These are phyloP conservation scores for Microtus pennsylvanicus DNA, from an alignment of 2,113 vertebrate genomes.

Conservation along the genomic window DNA sequence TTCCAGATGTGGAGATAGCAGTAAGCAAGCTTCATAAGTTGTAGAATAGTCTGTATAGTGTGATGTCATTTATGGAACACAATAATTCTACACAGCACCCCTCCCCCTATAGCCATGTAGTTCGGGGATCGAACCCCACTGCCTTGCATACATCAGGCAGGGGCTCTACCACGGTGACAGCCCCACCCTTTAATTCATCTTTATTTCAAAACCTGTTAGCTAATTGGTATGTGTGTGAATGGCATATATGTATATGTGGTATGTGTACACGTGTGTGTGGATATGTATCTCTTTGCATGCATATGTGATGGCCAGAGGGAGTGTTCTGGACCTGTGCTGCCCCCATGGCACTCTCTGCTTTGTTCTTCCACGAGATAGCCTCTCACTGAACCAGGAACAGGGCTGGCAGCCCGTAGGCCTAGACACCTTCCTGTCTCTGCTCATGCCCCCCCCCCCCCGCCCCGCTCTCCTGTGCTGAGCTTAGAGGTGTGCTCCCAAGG, in stretches of 20 bases:
- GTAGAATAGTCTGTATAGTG: not conserved
- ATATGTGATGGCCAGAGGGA: not conserved
- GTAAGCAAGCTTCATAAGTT: slow-evolving; percentile 6
- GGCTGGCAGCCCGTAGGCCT: not conserved
- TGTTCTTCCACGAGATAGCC: not conserved
- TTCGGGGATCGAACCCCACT: not conserved
- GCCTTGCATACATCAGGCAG: not conserved
- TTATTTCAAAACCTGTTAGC: not conserved
- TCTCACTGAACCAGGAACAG: not conserved
- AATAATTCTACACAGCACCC: not conserved
- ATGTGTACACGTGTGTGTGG: not conserved
- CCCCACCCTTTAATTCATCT: not conserved
- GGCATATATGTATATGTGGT: not conserved
- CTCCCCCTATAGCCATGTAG: not conserved
- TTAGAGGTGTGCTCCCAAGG: not conserved
- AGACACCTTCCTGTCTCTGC: not conserved
- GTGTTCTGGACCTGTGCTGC: not conserved
- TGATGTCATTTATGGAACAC: not conserved
- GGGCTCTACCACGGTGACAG: not conserved
- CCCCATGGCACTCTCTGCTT: not conserved
- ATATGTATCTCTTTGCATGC: not conserved
- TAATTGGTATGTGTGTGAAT: not conserved
- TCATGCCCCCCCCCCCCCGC: not conserved
- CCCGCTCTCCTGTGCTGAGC: not conserved
- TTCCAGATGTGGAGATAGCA: not conserved